Conservation (phyloP, 2,888 invertebrate genomes). For the Eupithecia subumbrata region DNA sequence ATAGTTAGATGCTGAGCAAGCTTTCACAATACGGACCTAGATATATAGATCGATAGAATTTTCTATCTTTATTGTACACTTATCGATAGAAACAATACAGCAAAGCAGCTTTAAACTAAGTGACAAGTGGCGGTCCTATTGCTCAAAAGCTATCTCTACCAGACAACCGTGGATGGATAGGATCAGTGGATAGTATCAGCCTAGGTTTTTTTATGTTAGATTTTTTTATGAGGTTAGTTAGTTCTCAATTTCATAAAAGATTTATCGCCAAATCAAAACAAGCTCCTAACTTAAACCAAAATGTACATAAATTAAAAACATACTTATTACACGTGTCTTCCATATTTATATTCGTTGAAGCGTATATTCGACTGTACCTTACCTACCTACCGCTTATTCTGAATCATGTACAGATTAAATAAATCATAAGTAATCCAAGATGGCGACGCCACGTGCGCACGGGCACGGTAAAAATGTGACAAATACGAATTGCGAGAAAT, state of each 20-base stretch:
- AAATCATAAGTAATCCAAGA: slow-evolving; percentile 36
- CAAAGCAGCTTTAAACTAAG: no score
- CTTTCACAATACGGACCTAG: no score
- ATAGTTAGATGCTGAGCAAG: no score
- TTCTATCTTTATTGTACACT: no score
- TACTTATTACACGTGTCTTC: neutral
- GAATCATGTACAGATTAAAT: slow-evolving; percentile 21
- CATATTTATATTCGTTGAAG: neutral
- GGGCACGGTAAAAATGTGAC: slow-evolving; percentile 56
- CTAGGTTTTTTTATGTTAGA: neutral
- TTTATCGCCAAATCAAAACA: neutral
- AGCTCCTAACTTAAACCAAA: neutral
- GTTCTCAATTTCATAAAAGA: neutral
- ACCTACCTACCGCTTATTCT: slow-evolving; percentile 12
- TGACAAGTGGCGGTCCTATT: no score
- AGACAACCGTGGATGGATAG: no score
- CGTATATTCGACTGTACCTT: slow-evolving; percentile 5
- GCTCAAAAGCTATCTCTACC: no score
- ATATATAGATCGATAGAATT: no score
- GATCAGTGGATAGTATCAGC: no score
- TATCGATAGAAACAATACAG: no score
- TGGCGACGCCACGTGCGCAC: slow-evolving; percentile 35
- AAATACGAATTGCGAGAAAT: slow-evolving; percentile 61
- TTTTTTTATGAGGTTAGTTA: neutral
- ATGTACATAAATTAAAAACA: neutral